Evolutionary conservation across 2,888 invertebrate species (phyloP), one percentile per base, ranked within the genome.

Genomic region (Parnassius mnemosyne): DNA sequence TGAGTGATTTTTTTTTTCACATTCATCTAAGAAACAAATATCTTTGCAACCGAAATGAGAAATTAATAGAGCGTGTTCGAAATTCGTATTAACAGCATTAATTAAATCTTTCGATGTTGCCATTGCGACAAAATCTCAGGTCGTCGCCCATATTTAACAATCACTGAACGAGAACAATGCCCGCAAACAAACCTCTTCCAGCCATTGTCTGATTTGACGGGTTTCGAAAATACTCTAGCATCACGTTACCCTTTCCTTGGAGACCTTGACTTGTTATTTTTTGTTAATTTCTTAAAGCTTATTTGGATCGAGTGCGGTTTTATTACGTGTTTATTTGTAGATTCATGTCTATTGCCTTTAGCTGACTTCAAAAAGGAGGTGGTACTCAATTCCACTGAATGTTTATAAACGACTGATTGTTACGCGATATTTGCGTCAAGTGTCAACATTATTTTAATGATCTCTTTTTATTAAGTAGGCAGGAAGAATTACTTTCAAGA

Each of bases 261-360:
- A 12, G 56, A 54, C 61, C 61, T 61, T 61, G 61, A 57, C 61
- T 46, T 13, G 16, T 44, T 9, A 51, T 44, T 50, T 60, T 60
- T 60, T 60, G 50, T 60, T 60, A 54, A 60, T 60, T 49, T 43
- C 20, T 60, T 43, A 50, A 10, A 49, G 13, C 53, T 3, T 20
- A 54, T 60, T 25, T 7, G 60, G 20, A 61, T 56, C 51, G 55
- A 51, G 55, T 51, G 43, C 60, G 55, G 51, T 61, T 61, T 51
- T 9, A 55, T 61, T 55, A 44, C 50, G 55, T 61, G n/a, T 60
- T 9, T 5, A 7, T 49, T 43, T 10, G 11, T 9, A 43, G 10
- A 11, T 43, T 11, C 10, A 43, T 43, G 43, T 43, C 43, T 43
- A 43, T 43, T 43, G 43, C 11, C 9, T 11, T 43, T 43, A 43